Conservation (phyloP, 2,113 vertebrate species). For the Herpetotheres cachinnans region DNA sequence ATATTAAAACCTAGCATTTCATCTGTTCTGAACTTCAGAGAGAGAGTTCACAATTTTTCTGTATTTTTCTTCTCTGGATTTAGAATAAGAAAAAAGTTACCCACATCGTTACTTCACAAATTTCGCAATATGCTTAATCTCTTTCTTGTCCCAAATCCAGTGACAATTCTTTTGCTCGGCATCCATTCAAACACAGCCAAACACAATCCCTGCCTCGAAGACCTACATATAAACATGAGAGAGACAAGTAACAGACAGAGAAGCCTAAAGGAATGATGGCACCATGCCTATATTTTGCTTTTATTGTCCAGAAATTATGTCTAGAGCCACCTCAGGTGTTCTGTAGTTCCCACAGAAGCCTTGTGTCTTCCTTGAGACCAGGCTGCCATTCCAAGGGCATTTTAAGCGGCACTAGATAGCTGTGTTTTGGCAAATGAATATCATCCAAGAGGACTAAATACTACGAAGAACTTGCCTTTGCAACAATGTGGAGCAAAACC, state of each 20-base stretch:
- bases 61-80: not conserved
- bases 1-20: not conserved
- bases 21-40: not conserved
- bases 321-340: not conserved
- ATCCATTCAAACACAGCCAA: not conserved
- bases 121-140: not conserved
- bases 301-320: not conserved
- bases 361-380: not conserved
- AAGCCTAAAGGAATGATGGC: not conserved
- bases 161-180: not conserved
- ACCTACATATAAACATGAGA: not conserved
- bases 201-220: not conserved
- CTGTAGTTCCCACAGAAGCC: not conserved
- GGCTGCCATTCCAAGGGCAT: not conserved
- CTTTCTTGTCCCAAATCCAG: not conserved
- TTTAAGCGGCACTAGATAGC: not conserved
- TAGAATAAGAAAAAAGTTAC: not conserved
- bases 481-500: not conserved
- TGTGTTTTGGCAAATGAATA: not conserved
- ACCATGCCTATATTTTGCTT: not conserved
- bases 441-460: not conserved
- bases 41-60: not conserved
- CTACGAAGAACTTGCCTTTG: not conserved
- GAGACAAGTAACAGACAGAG: not conserved
- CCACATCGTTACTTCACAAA: not conserved